phyloP scores from a whole-genome alignment of 53 echinoderm and acorn worm species.

The Paelopatides confundens region DNA sequence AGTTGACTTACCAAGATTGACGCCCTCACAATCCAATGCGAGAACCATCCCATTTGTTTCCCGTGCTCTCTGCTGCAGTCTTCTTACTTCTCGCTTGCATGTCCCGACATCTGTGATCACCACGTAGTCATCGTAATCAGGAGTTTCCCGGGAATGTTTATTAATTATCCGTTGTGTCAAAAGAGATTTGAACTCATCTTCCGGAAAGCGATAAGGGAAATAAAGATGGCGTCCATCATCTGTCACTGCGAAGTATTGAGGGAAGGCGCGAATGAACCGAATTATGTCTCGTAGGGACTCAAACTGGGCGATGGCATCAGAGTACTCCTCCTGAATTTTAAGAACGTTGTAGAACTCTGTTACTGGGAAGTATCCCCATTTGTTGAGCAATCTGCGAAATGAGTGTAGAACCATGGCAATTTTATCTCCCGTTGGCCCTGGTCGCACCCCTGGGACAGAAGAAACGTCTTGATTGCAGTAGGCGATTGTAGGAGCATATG shows the following conservation, averaged over 20 bases:
- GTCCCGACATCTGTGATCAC: neutral
- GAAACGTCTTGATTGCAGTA: neutral
- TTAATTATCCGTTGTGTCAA: neutral
- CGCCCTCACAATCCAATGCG: slow-evolving; percentile 1
- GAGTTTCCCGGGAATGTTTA: neutral
- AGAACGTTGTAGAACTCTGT: neutral
- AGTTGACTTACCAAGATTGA: slow-evolving; percentile 30
- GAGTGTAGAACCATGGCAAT: neutral
- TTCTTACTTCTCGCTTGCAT: neutral
- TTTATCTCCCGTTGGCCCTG: neutral
- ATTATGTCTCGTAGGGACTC: neutral
- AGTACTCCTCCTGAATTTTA: neutral
- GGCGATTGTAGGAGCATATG: neutral
- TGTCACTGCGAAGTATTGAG: neutral
- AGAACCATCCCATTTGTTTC: neutral
- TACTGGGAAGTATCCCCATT: neutral
- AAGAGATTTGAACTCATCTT: neutral
- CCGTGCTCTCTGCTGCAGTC: neutral
- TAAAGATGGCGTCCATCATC: neutral
- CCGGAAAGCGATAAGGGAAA: neutral
- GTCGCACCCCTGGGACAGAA: neutral
- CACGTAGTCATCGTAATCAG: neutral
- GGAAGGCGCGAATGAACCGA: neutral
- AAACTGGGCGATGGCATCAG: neutral
- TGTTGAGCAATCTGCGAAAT: neutral